Evolutionary conservation across 2,113 vertebrate genomes (phyloP).

Genomic region (Girardinichthys multiradiatus): DNA sequence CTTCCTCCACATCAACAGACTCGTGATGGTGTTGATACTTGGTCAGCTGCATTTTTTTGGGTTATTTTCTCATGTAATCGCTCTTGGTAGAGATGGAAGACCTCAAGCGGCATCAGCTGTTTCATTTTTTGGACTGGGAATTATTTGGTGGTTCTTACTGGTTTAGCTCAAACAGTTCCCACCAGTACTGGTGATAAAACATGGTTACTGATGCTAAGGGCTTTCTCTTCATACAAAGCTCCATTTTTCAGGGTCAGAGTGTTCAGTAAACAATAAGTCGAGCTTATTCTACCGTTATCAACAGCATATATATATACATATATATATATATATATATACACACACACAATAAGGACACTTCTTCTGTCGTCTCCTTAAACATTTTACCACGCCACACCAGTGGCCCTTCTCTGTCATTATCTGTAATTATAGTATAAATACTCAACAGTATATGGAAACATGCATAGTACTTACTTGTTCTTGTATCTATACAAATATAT

Average conservation of each 20-base stretch:
- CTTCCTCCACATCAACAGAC: constrained; percentile 56
- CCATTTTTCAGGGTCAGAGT: constrained; percentile 60
- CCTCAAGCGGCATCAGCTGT: constrained; percentile 39
- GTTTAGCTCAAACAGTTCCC: constrained; percentile 56
- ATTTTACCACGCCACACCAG: constrained; percentile 77
- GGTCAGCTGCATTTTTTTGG: constrained; percentile 40
- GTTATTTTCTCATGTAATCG: constrained; percentile 36
- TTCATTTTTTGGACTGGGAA: constrained; percentile 50
- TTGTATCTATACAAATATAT: constrained; percentile 85
- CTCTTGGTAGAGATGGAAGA: constrained; percentile 33
- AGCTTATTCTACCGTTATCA: constrained; percentile 51
- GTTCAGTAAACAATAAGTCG: constrained; percentile 53
- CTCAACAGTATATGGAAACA: constrained; percentile 80
- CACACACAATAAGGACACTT: constrained; percentile 62
- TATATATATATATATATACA: no score
- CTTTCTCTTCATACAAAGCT: constrained; percentile 67
- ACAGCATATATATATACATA: constrained; percentile 48
- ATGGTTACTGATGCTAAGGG: constrained; percentile 71
- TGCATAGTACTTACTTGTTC: constrained; percentile 80
- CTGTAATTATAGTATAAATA: constrained; percentile 84
- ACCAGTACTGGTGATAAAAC: constrained; percentile 39
- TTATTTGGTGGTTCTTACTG: constrained; percentile 40
- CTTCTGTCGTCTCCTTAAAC: constrained; percentile 69
- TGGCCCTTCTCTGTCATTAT: constrained; percentile 75
- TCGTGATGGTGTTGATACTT: constrained; percentile 39